Conservation (phyloP, 2,113 vertebrate species). For the Maccullochella peelii region DNA sequence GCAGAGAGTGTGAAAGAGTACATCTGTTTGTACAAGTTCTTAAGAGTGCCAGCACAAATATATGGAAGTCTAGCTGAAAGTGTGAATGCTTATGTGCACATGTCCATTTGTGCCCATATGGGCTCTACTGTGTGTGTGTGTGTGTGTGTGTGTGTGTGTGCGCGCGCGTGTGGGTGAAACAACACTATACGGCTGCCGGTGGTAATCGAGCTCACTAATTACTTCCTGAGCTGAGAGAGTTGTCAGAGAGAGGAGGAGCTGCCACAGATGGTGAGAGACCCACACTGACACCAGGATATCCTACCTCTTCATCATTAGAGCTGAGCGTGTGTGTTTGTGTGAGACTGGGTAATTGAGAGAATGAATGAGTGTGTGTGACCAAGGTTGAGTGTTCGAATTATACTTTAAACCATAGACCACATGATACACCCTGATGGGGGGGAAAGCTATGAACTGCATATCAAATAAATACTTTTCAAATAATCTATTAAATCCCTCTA, state of each 20-base stretch:
- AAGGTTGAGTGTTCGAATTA: constrained; percentile 50
- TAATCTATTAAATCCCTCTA: not conserved
- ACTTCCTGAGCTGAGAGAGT: constrained; percentile 78
- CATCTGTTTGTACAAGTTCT: constrained; percentile 30
- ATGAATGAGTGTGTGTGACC: constrained; percentile 27
- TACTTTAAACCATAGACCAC: constrained; percentile 43
- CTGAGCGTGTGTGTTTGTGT: constrained; percentile 66
- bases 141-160: not conserved
- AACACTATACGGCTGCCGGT: constrained; percentile 55
- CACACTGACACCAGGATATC: constrained; percentile 71
- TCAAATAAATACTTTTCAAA: constrained; percentile 8
- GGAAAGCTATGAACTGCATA: constrained; percentile 4
- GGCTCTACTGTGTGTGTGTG: constrained; percentile 13
- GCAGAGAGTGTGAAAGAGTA: constrained; percentile 25
- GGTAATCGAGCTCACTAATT: constrained; percentile 79
- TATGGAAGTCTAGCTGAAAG: constrained; percentile 7
- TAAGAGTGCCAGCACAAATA: constrained; percentile 34
- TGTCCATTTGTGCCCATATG: constrained; percentile 45
- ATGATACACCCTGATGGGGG: not conserved
- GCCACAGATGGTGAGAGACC: constrained; percentile 82
- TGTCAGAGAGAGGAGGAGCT: constrained; percentile 81
- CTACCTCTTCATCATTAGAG: constrained; percentile 76
- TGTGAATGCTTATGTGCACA: constrained; percentile 26
- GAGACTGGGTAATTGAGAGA: constrained; percentile 57
- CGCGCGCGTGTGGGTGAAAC: constrained; percentile 29